Percentiles rank a stretch among this genome's conserved stretches.
Conservation (phyloP, 2,797 vertebrate species). For the Busarellus nigricollis region DNA sequence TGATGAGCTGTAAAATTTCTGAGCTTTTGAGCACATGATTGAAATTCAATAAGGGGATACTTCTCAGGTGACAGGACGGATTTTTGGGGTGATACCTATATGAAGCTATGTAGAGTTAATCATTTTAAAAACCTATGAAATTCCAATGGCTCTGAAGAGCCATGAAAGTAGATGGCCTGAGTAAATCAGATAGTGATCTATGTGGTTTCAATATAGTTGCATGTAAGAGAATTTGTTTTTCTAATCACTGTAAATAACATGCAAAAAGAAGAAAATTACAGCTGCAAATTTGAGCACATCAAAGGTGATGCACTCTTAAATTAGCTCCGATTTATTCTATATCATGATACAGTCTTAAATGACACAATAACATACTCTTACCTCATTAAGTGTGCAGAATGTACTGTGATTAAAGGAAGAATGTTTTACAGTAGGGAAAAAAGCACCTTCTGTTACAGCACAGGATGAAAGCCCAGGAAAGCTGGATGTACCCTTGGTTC, state of each 20-base stretch:
- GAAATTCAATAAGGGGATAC: neutral
- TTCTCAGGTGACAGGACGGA: neutral
- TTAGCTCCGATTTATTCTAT: conserved; percentile 31
- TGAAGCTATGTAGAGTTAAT: neutral
- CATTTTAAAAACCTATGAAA: neutral
- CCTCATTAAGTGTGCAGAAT: conserved; percentile 47
- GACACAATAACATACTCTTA: conserved; percentile 23
- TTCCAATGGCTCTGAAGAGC: neutral
- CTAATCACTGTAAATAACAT: conserved; percentile 21
- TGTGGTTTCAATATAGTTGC: neutral
- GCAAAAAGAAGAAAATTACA: conserved; percentile 19
- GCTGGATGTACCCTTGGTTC: neutral
- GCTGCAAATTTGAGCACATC: conserved; percentile 36
- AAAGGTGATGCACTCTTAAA: neutral
- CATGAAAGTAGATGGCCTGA: neutral
- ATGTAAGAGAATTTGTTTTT: neutral
- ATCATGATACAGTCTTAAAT: conserved; percentile 20
- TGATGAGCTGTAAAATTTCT: neutral
- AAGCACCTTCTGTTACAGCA: conserved; percentile 45
- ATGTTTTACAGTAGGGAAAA: conserved; percentile 44
- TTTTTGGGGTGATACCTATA: neutral
- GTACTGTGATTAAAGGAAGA: conserved; percentile 52
- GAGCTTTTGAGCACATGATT: neutral
- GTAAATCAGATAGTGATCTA: neutral
- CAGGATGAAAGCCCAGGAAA: conserved; percentile 45